phyloP scores from a whole-genome alignment of 2,888 invertebrate genomes.

The Dioctria rufipes region DNA sequence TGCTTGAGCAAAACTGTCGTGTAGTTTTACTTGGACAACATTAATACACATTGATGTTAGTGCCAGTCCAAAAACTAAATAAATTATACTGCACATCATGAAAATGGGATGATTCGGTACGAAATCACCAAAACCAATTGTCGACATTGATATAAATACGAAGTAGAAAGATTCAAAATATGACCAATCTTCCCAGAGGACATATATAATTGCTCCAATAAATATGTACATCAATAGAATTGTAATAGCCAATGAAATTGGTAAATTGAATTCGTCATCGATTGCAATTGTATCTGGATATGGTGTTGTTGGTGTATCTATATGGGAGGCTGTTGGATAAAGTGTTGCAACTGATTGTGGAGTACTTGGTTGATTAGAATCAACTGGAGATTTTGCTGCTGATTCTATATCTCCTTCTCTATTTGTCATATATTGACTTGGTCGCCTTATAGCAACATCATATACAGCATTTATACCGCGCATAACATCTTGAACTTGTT shows the following conservation, averaged over 20 bases:
- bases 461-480: conserved; percentile 87
- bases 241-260: conserved; percentile 89
- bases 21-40: conserved; percentile 88
- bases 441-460: conserved; percentile 83
- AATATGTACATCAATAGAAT: conserved; percentile 90
- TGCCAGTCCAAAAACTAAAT: conserved; percentile 94
- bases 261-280: conserved; percentile 95
- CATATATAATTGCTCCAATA: conserved; percentile 86
- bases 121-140: conserved; percentile 96
- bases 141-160: conserved; percentile 96
- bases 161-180: conserved; percentile 97
- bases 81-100: conserved; percentile 93
- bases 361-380: conserved; percentile 64
- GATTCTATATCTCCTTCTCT: conserved; percentile 69
- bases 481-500: conserved; percentile 86
- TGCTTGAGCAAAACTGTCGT: conserved; percentile 87
- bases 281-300: conserved; percentile 84
- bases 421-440: conserved; percentile 76
- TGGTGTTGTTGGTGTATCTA: conserved; percentile 82
- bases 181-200: conserved; percentile 86
- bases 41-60: conserved; percentile 98
- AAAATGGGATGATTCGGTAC: conserved; percentile 89
- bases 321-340: conserved; percentile 63
- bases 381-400: conserved; percentile 64
- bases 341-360: conserved; percentile 64